phyloP scores from a whole-genome alignment of 2,888 invertebrate genomes.

The Fabriciana adippe region DNA sequence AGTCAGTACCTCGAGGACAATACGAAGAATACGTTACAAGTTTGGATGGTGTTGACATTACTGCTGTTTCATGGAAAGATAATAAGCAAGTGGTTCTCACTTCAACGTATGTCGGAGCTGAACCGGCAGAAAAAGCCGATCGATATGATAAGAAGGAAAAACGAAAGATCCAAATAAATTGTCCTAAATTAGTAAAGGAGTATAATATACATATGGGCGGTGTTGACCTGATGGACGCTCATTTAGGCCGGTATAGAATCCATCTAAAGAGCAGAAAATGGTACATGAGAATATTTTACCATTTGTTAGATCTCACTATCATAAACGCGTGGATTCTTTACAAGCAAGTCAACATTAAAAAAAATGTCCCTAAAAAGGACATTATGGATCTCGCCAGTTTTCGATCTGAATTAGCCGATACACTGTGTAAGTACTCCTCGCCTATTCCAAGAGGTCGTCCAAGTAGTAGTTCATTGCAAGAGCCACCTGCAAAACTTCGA shows the following conservation, averaged over 20 bases:
- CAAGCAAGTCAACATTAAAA: neutral
- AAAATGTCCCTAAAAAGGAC: neutral
- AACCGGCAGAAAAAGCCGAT: neutral
- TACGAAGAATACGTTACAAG: neutral
- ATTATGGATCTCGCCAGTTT: neutral
- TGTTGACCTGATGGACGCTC: too few relatives aligned
- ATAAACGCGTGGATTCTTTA: conserved; percentile 24
- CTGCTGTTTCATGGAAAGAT: neutral
- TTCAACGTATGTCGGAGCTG: neutral
- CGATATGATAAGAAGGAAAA: neutral
- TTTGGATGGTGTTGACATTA: neutral
- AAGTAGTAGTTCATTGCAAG: conserved; percentile 1
- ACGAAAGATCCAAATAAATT: neutral
- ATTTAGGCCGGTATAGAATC: conserved; percentile 17
- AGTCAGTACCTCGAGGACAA: too few relatives aligned
- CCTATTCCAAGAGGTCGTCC: neutral
- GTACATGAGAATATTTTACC: conserved; percentile 22
- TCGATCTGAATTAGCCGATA: neutral
- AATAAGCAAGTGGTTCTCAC: neutral
- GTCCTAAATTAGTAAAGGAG: too few relatives aligned
- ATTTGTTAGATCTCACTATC: conserved; percentile 20
- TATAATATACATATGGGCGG: too few relatives aligned
- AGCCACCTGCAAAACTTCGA: conserved; percentile 7
- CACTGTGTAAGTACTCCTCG: neutral
- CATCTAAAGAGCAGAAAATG: conserved; percentile 16